Percentiles rank a stretch among this genome's conserved stretches.
These are phyloP conservation scores for Acomys russatus DNA, from an alignment of 2,797 vertebrate genomes.

Conservation along the genomic window DNA sequence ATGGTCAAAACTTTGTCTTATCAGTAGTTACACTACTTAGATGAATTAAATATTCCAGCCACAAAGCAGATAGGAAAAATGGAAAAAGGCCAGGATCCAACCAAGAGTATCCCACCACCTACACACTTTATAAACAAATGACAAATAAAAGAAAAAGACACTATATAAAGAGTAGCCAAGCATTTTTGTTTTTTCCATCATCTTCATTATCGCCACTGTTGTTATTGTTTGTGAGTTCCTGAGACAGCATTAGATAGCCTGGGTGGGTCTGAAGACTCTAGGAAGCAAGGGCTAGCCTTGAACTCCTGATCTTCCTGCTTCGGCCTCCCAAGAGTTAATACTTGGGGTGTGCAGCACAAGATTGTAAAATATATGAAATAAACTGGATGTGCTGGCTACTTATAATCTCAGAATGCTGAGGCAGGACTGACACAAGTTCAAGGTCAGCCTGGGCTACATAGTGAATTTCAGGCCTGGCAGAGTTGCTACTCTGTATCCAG, in stretches of 20 bases:
- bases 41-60: background rate
- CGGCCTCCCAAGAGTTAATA: no score
- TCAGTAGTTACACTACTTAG: background rate
- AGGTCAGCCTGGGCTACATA: background rate
- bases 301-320: background rate
- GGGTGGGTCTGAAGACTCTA: background rate
- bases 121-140: background rate
- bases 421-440: background rate
- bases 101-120: no score
- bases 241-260: background rate
- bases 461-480: background rate
- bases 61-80: background rate
- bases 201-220: background rate
- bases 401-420: background rate
- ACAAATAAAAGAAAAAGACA: background rate
- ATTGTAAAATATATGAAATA: background rate
- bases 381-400: background rate
- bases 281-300: background rate
- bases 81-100: background rate
- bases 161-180: no score
- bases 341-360: background rate
- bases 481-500: background rate
- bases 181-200: background rate
- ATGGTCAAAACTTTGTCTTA: background rate
- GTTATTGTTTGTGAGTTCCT: background rate